A percentile compares a stretch with the other conserved stretches of the same genome.
Conservation (phyloP, 1,140 invertebrate species). For the Aphis gossypii region DNA sequence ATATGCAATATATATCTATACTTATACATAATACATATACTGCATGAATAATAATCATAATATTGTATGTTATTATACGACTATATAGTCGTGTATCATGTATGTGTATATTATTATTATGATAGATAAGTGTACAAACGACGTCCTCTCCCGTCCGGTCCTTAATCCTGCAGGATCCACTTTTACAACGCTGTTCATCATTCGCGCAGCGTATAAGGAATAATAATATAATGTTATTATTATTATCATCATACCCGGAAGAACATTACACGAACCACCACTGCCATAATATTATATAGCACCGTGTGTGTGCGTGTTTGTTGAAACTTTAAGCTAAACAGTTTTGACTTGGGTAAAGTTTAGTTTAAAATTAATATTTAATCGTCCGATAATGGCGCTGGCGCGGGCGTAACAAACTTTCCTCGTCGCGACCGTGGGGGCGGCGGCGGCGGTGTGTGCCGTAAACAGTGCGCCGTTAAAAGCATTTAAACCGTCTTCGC, state of each 20-base stretch:
- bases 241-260: background rate
- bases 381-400: constrained; percentile 52
- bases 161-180: background rate
- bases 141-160: background rate
- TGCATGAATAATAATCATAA: background rate
- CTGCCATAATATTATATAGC: background rate
- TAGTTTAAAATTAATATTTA: constrained; percentile 57
- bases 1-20: no score
- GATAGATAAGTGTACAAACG: background rate
- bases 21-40: no score
- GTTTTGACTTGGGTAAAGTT: constrained; percentile 19
- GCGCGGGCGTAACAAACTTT: constrained; percentile 51
- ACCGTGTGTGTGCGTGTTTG: background rate
- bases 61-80: background rate
- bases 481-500: constrained; percentile 54
- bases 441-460: background rate
- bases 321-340: constrained; percentile 40
- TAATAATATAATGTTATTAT: no score
- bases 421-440: background rate
- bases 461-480: constrained; percentile 43
- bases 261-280: background rate
- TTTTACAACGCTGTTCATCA: background rate
- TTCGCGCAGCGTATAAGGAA: background rate
- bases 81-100: background rate
- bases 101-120: background rate